phyloP scores from a whole-genome alignment of 2,888 invertebrate genomes.

The Plemyria rubiginata region DNA sequence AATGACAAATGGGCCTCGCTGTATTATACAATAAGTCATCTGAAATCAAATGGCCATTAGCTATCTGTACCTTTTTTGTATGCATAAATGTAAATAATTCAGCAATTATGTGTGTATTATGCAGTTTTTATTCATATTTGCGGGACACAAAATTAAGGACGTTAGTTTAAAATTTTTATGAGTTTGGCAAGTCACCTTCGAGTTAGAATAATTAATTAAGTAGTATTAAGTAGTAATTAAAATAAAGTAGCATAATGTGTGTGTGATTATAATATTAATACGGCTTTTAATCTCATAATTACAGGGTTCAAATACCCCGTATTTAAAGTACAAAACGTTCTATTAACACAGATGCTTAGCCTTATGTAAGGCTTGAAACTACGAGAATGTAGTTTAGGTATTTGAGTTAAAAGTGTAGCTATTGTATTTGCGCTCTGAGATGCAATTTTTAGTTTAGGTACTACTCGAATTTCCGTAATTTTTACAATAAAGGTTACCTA shows the following conservation, averaged over 20 bases:
- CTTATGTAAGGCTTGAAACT: slow-evolving; percentile 71
- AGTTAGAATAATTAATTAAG: slow-evolving; percentile 24
- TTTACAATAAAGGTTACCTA: not conserved
- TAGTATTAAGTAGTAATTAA: no score
- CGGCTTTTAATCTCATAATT: slow-evolving; percentile 37
- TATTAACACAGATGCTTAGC: slow-evolving; percentile 79
- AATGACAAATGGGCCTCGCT: not conserved
- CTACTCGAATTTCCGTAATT: not conserved
- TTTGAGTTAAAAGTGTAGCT: no score
- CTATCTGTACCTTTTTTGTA: not conserved
- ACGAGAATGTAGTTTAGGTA: slow-evolving; percentile 30
- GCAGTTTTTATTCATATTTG: slow-evolving; percentile 11
- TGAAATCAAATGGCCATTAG: not conserved
- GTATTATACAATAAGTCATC: not conserved
- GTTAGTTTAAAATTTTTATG: slow-evolving; percentile 22
- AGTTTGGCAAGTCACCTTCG: slow-evolving; percentile 34
- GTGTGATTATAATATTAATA: no score
- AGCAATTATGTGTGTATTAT: not conserved
- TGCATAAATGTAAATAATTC: not conserved
- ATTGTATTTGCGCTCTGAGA: slow-evolving; percentile 13
- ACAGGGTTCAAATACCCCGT: slow-evolving; percentile 44
- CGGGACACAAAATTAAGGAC: slow-evolving; percentile 26
- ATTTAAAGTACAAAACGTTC: slow-evolving; percentile 59
- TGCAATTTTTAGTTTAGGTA: no score
- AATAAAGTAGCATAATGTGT: slow-evolving; percentile 32